Evolutionary conservation across 2,113 vertebrate species (phyloP).

Genomic region (Baryphthengus martii): DNA sequence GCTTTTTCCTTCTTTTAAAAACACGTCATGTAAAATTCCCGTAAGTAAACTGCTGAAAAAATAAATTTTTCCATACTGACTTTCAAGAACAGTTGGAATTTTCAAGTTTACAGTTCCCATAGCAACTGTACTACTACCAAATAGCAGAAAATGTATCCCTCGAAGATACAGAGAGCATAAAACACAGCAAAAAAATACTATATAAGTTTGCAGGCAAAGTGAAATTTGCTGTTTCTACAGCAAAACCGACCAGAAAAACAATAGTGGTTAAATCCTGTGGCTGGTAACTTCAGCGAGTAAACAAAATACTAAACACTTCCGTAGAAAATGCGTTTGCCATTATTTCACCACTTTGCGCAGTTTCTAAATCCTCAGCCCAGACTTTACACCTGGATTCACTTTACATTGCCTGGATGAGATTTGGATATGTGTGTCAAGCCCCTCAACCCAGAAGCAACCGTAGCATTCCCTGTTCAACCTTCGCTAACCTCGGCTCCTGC

Average conservation of each 20-base stretch:
- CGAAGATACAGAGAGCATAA: not conserved
- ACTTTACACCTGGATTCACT: not conserved
- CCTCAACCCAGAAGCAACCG: not conserved
- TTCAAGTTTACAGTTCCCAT: conserved; percentile 12
- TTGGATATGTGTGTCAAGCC: not conserved
- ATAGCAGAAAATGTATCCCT: not conserved
- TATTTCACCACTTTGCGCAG: not conserved
- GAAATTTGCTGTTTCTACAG: not conserved
- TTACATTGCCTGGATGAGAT: not conserved
- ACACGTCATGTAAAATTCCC: not conserved
- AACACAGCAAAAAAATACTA: not conserved
- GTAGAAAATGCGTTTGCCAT: not conserved
- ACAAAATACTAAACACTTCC: not conserved
- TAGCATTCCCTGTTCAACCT: not conserved
- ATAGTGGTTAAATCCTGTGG: not conserved
- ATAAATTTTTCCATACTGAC: not conserved
- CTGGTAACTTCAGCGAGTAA: not conserved
- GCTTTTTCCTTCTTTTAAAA: not conserved
- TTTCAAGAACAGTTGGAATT: conserved; percentile 8
- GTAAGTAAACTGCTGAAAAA: not conserved
- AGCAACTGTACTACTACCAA: conserved; percentile 14
- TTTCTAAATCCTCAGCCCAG: not conserved
- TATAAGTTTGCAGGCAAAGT: not conserved
- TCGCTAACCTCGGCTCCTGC: not conserved
- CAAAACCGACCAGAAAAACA: not conserved